These are phyloP conservation scores for Callorhinus ursinus DNA, from an alignment of 2,113 vertebrate genomes.

Conservation along the genomic window DNA sequence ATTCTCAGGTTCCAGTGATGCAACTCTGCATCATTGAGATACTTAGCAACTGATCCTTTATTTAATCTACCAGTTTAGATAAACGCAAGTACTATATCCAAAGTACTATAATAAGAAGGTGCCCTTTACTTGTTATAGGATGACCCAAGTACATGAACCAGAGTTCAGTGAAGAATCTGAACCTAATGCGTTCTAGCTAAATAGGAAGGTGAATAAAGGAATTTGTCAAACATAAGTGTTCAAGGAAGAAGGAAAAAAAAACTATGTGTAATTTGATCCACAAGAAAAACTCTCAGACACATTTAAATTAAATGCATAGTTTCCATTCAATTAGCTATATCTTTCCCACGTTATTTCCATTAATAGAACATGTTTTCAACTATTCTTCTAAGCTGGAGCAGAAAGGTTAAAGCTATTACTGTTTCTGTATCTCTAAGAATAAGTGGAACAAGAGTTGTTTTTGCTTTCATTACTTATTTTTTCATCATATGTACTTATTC, in stretches of 20 bases:
- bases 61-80: background rate
- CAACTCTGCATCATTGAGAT: background rate
- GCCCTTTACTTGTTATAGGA: background rate
- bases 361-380: conserved; percentile 14
- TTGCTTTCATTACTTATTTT: background rate
- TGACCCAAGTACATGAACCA: background rate
- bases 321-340: background rate
- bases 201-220: background rate
- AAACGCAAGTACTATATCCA: background rate
- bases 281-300: background rate
- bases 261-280: background rate
- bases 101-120: background rate
- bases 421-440: background rate
- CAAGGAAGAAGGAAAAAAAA: background rate
- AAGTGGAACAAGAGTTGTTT: background rate
- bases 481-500: background rate
- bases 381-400: background rate
- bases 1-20: background rate
- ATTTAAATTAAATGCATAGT: background rate
- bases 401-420: background rate
- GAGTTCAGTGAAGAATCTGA: background rate
- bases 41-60: background rate
- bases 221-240: background rate
- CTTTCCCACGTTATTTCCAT: background rate
- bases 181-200: background rate